A percentile compares a stretch with the other conserved stretches of the same genome.
Evolutionary conservation across 1,140 invertebrate species (phyloP).

Genomic region (Papilio machaon): DNA sequence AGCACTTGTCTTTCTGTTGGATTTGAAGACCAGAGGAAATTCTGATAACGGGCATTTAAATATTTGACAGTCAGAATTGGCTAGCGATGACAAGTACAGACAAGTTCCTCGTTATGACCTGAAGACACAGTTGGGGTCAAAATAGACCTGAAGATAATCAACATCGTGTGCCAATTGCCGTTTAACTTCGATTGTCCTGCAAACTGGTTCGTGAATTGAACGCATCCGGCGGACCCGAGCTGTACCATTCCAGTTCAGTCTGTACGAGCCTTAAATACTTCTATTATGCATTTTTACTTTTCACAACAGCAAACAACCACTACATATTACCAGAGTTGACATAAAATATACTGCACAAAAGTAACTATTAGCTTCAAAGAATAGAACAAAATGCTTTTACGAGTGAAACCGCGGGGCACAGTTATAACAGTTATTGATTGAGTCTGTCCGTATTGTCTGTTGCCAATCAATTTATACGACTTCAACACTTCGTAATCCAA

Average conservation of each 20-base stretch:
- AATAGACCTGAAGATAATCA: background rate
- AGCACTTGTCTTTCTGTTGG: background rate
- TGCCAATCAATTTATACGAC: background rate
- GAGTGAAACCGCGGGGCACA: too few species aligned
- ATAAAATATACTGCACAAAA: too few species aligned
- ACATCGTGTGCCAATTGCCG: constrained; percentile 8
- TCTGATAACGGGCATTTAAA: too few species aligned
- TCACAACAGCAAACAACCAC: too few species aligned
- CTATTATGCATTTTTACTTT: background rate
- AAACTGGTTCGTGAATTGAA: constrained; percentile 16
- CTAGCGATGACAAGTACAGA: background rate
- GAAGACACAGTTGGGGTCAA: background rate
- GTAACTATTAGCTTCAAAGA: too few species aligned
- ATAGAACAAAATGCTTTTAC: too few species aligned
- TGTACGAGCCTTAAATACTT: background rate
- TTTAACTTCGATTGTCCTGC: constrained; percentile 23
- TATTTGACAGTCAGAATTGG: too few species aligned
- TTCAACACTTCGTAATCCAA: background rate
- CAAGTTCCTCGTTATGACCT: background rate
- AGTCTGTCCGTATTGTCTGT: background rate
- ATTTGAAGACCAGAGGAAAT: background rate
- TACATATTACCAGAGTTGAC: too few species aligned
- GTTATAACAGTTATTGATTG: background rate
- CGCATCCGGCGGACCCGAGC: background rate
- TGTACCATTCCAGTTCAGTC: background rate